Percentiles rank a stretch among this genome's conserved stretches.
These are phyloP conservation scores for Pleuronectes platessa DNA, from an alignment of 2,113 vertebrate genomes.

Conservation along the genomic window DNA sequence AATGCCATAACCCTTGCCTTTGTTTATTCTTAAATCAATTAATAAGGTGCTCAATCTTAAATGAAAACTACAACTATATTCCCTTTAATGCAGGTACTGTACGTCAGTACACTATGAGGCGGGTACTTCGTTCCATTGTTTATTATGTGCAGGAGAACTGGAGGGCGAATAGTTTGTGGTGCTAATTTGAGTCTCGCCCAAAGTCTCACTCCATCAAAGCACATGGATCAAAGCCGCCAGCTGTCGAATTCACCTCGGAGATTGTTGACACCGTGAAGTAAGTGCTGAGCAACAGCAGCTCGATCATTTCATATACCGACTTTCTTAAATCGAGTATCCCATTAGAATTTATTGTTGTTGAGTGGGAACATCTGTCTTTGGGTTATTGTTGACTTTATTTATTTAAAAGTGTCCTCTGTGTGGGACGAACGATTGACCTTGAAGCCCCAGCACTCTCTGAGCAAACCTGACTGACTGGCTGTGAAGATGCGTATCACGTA, in stretches of 20 bases:
- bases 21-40: neutral
- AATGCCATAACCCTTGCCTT: neutral
- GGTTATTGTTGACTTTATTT: conserved; percentile 11
- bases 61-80: neutral
- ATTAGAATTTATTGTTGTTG: conserved; percentile 11
- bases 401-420: neutral
- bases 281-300: neutral
- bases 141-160: neutral
- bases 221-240: neutral
- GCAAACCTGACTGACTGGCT: conserved; percentile 16
- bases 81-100: neutral
- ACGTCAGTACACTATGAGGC: neutral
- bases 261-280: neutral
- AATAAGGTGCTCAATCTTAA: neutral
- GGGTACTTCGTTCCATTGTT: neutral
- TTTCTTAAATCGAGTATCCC: conserved; percentile 10
- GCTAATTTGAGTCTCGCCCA: conserved; percentile 11
- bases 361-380: conserved; percentile 24
- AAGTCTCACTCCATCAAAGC: conserved; percentile 34
- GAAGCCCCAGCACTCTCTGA: neutral
- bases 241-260: conserved; percentile 12
- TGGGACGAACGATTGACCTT: conserved; percentile 36
- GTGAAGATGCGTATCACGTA: conserved; percentile 41
- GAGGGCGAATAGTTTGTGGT: conserved; percentile 16
- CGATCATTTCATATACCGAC: conserved; percentile 20